Conservation (phyloP, 2,888 invertebrate species). For the Drosophila anceps region DNA sequence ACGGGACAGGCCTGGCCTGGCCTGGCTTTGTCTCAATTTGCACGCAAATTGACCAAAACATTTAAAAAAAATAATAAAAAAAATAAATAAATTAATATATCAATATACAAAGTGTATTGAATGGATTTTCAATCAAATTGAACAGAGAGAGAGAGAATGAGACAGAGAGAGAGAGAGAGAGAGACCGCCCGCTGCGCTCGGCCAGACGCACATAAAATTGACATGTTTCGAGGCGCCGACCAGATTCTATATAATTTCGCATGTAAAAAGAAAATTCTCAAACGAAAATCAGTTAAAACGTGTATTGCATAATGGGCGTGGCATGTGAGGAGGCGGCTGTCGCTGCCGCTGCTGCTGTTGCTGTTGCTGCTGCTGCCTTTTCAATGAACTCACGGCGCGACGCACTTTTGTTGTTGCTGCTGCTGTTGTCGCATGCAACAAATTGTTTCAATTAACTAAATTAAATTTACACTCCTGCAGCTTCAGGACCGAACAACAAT, state of each 20-base stretch:
- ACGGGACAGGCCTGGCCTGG: no score
- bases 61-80: slow-evolving; percentile 46
- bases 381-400: slow-evolving; percentile 56
- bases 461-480: slow-evolving; percentile 84
- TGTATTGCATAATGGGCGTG: slow-evolving; percentile 35
- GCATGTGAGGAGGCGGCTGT: background rate
- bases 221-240: slow-evolving; percentile 69
- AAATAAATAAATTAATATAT: slow-evolving; percentile 74
- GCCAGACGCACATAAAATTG: slow-evolving; percentile 71
- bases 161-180: background rate
- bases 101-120: slow-evolving; percentile 77
- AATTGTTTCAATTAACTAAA: slow-evolving; percentile 85
- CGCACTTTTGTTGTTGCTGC: slow-evolving; percentile 28
- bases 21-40: slow-evolving; percentile 72
- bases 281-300: slow-evolving; percentile 76
- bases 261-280: slow-evolving; percentile 73
- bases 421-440: slow-evolving; percentile 79
- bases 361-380: slow-evolving; percentile 40
- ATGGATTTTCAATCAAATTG: slow-evolving; percentile 77
- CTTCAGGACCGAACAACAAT: slow-evolving; percentile 56
- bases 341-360: slow-evolving; percentile 14
- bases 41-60: slow-evolving; percentile 69
- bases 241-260: slow-evolving; percentile 41
- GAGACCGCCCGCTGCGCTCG: slow-evolving; percentile 62
- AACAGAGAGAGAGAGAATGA: slow-evolving; percentile 38